Evolutionary conservation across 2,888 invertebrate genomes (phyloP), one percentile per base, ranked within the genome.

Genomic region (Glyphotaelius pellucidus): DNA sequence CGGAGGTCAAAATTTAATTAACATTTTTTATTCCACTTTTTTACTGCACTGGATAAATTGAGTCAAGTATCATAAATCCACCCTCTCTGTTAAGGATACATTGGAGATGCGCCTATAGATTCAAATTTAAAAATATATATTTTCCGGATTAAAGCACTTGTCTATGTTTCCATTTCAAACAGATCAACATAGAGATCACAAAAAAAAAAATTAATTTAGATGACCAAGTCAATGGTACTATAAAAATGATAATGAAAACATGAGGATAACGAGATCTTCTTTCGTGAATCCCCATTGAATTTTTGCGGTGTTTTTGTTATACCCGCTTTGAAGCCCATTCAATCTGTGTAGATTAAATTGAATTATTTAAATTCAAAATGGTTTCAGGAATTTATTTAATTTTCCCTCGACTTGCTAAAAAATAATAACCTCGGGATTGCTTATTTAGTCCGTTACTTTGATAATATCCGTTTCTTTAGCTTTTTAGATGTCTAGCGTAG

Each of bases 321-420:
- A 67, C 67, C 67, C 25, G 67, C 67, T 67, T n/a, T 67, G 67
- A 67, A 67, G n/a, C 25, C 7, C 67, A 67, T 67, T 67, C 67
- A 67, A 67, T 25, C 67, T 67, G 25, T 67, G 67, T 67, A n/a
- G 67, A 67, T n/a, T 25, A 25, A 67, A 67, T n/a, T 67, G 67
- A 67, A 67, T 67, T 67, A 67, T 67, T 67, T 67, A 67, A 67
- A 67, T 67, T 67, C 67, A 67, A 67, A 67, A 67, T 67, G 67
- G 67, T 67, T 67, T 67, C 67, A 9, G 0, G 67, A 67, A 25
- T 67, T n/a, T 67, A 67, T 67, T 67, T 67, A 25, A n/a, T n/a
- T n/a, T 67, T 67, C 67, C 9, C 67, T 25, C n/a, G 67, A 67
- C 25, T 67, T 67, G 67, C 25, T 25, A 67, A 67, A 67, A 67